Evolutionary conservation across 2,113 vertebrate species (phyloP), one percentile per base, ranked within the genome.

Genomic region (Boulengeromyrus knoepffleri): DNA sequence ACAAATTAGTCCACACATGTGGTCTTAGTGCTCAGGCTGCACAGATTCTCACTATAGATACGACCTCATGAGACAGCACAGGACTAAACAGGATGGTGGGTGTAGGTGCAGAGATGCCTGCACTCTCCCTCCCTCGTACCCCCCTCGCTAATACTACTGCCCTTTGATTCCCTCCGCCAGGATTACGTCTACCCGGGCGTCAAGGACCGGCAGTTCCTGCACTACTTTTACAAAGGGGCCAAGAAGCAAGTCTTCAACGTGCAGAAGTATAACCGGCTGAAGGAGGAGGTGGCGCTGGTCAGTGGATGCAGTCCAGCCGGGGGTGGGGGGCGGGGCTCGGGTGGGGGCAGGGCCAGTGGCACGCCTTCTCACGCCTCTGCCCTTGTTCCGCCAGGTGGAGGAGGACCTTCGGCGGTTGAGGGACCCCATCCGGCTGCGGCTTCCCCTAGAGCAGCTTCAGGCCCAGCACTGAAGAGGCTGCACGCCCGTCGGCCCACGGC

Each of bases 181-280:
- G 98, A 98, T 93, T 99, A 97, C 47, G 17, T 97, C 53, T 99
- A 99, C 89, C 94, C 96, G n/a, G 95, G 95, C 0, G 91, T 94
- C 15, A 95, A 95, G 91, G 96, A 97, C 92, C 95, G 98, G 90
- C 97, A 99, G 90, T 96, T 97, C 91, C 97, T 99, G 90, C 95
- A 95, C 84, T 97, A 97, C 93, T 98, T 99, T 94, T 94, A 99
- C 70, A 96, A 92, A 91, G 96, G 94, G 87, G 97, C 97, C 88
- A 95, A 94, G 92, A 97, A 87, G 2, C 95, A 96, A 50, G 91
- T 85, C 9, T 99, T 99, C 90, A 95, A 96, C 0, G 96, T 99
- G 93, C 93, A 95, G 13, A 96, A 92, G 36, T 99, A 99, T 91
- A 99, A 99, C 91, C 92, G 95, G 89, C 94, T 99, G 62, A 98